Base-by-base conservation (phyloP, 1,140 invertebrate species). In the Drosophila nasuta region DNA sequence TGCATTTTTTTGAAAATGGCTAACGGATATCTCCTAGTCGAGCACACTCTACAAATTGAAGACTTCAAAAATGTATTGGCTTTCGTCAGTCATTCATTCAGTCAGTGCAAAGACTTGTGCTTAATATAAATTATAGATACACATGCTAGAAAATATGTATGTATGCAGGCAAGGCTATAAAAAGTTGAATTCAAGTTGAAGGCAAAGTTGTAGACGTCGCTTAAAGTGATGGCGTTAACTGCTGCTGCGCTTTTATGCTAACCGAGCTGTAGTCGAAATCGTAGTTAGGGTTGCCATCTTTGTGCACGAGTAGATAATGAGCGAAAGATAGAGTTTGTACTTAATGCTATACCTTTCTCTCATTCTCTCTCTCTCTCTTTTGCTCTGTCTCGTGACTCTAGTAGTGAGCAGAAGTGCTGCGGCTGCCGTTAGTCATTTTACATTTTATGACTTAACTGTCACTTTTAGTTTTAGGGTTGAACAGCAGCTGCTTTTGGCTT, bases 361-460 rank as follows among this genome's bases (percentile, higher is more conserved):
- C 38, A 3, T 10, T 41, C 38, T 41, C 38, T 7, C 38, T 41
- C 38, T 41, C 38, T 8, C 38, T 41, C 38, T 41, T 4, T 41
- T 0, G 2, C 38, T 35, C 35, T 35, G 54, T 33, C 35, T 8
- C 20, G 20, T 25, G 20, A 4, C 20, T 25, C 3, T 25, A 25
- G 17, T 20, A 20, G 20, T 25, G 20, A 25, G 20, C 3, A 25
- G 13, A 41, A 10, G 35, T 33, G 17, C 15, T 52, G 65, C 38
- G 52, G 46, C 57, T 25, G 13, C 57, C 41, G 11, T 15, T 68
- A 46, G 72, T 43, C 66, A 45, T 69, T 75, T 75, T 63, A 63
- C 51, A 75, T 75, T 70, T 75, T 71, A 71, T 71, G 73, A 75
- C 73, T 75, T 75, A 13, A 46, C 59, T 75, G 66, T 62, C 67